Evolutionary conservation across 2,113 vertebrate genomes (phyloP).

Genomic region (Ovibos moschatus): DNA sequence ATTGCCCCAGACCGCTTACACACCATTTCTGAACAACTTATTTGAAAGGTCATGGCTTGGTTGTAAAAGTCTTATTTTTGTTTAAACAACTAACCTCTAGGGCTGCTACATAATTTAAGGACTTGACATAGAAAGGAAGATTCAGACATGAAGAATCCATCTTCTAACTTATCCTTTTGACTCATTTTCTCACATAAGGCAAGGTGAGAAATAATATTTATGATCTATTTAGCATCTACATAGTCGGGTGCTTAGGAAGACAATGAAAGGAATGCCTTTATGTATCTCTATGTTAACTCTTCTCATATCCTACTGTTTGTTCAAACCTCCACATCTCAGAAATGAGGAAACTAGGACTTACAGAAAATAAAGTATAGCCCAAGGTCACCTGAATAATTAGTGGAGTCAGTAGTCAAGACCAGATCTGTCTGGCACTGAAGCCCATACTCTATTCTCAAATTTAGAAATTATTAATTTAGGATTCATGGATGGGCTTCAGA

Average conservation of each 20-base stretch:
- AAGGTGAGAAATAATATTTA: background rate
- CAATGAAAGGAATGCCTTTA: background rate
- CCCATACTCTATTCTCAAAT: background rate
- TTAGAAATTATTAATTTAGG: background rate
- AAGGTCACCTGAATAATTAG: background rate
- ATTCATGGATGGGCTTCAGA: background rate
- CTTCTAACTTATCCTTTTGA: background rate
- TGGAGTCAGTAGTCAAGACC: background rate
- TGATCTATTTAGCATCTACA: background rate
- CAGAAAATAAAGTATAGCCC: background rate
- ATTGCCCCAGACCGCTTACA: background rate
- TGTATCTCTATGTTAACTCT: background rate
- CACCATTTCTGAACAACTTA: background rate
- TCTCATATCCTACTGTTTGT: background rate
- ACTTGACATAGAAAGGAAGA: background rate
- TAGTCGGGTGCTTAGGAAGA: background rate
- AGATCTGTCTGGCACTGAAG: background rate
- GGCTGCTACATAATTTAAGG: background rate
- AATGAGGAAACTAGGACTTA: background rate
- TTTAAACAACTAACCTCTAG: background rate
- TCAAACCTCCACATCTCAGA: background rate
- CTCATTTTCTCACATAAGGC: background rate
- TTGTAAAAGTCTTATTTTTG: constrained; percentile 5
- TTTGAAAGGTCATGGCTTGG: background rate
- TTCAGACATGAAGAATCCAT: background rate